phyloP scores from a whole-genome alignment of 2,797 vertebrate species.

The Sebastes itinus region DNA sequence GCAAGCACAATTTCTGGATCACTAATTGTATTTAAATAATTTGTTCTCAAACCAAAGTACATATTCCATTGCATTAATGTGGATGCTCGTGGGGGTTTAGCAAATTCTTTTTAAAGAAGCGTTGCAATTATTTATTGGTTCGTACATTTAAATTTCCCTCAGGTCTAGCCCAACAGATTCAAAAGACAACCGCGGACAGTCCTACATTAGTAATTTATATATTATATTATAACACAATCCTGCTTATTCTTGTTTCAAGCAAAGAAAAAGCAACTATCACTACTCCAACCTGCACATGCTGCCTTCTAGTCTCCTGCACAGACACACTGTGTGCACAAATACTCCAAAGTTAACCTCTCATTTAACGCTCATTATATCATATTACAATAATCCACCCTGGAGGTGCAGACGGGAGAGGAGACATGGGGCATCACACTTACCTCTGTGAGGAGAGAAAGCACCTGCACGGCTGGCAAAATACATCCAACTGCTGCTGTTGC shows the following conservation, averaged over 20 bases:
- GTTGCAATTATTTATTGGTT: conserved; percentile 22
- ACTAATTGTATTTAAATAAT: conserved; percentile 19
- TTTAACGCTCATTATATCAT: conserved; percentile 1
- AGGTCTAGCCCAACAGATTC: conserved; percentile 7
- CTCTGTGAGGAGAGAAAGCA: conserved; percentile 70
- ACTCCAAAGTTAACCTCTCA: not conserved
- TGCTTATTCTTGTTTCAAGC: not conserved
- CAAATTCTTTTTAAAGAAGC: conserved; percentile 30
- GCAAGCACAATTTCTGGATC: not conserved
- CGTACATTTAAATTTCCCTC: conserved; percentile 16
- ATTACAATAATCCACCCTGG: not conserved
- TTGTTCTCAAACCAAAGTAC: conserved; percentile 12
- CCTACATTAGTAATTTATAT: not conserved
- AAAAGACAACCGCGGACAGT: conserved; percentile 1
- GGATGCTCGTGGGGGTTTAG: not conserved
- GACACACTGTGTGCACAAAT: not conserved
- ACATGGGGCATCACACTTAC: conserved; percentile 71
- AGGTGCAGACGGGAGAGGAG: conserved; percentile 24
- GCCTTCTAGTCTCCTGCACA: conserved; percentile 1
- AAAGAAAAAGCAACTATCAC: not conserved
- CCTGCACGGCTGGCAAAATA: conserved; percentile 72
- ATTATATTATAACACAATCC: not conserved
- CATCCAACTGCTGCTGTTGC: conserved; percentile 74
- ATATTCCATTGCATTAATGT: conserved; percentile 4
- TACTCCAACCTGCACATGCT: conserved; percentile 32